Base-by-base conservation (phyloP, 2,797 vertebrate species). In the Myotis pilosus region DNA sequence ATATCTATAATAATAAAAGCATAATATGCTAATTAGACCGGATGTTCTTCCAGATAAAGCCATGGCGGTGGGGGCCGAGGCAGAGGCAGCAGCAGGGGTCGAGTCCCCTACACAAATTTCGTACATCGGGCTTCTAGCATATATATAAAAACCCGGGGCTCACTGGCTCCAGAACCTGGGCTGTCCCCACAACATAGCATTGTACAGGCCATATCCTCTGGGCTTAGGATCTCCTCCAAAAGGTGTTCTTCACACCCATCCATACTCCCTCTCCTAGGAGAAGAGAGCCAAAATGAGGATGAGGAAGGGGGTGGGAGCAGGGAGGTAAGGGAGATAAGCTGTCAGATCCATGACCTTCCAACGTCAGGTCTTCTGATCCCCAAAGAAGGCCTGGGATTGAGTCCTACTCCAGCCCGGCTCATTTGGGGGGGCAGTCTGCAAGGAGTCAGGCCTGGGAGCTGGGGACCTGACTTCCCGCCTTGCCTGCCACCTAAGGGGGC, bases 321-420 rank as follows among this genome's bases (percentile, higher is more conserved):
- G 10, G 15, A 38, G 38, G n/a, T 6, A 11, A 33, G 55, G 23
- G 12, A 9, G 28, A 11, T 7, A 55, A 57, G 51, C 30, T 53
- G 11, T 20, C 20, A 82, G 78, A 41, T 38, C 55, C 41, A 16
- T 0, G 5, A 47, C 16, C 30, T 75, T 57, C 33, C 66, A 78
- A 68, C 69, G 57, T 71, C 74, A 81, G 62, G 75, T n/a, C 57
- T 75, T 64, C 86, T 36, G 69, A 74, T 93, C 30, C 41, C 72
- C 80, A 83, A 8, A 1, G 60, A 38, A 53, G 62, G 71, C 28
- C 68, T 38, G 22, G 60, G 79, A 9, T 51, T 0, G 3, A 62
- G 76, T 10, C 41, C 80, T 66, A 84, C 44, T 49, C 13, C 5
- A 11, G 25, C 30, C 51, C 62, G 2, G 44, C 0, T 47, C 13